Conservation (phyloP, 64 coral and sea anemone species). For the Pachyseris speciosa region DNA sequence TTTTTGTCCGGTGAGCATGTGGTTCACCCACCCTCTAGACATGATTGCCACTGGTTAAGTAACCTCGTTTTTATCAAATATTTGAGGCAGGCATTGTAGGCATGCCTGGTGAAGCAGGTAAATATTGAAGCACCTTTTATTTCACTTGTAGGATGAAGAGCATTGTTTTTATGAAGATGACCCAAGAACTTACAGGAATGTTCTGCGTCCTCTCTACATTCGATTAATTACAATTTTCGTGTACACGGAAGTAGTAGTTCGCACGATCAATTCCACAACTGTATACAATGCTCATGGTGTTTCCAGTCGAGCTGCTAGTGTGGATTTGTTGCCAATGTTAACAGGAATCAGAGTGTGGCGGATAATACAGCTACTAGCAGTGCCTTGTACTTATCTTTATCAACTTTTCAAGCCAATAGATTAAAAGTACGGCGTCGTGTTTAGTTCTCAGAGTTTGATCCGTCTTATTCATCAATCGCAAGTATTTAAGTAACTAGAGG, state of each 20-base stretch:
- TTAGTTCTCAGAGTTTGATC: not conserved
- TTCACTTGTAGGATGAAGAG: conserved; percentile 2
- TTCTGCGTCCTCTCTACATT: conserved; percentile 21
- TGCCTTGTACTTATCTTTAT: conserved; percentile 52
- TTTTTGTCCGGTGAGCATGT: too few relatives aligned
- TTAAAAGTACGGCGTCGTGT: not conserved
- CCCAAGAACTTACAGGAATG: not conserved
- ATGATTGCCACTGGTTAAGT: too few relatives aligned
- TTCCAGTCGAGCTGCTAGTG: not conserved
- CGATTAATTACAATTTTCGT: conserved; percentile 73
- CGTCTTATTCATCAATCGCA: not conserved
- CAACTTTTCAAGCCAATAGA: conserved; percentile 24
- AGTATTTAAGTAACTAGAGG: too few relatives aligned
- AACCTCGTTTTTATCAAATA: too few relatives aligned
- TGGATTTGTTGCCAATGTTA: conserved; percentile 20
- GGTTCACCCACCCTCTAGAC: too few relatives aligned
- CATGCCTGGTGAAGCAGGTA: not conserved
- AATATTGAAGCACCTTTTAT: not conserved
- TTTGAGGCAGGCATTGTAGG: too few relatives aligned
- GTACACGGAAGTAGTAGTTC: conserved; percentile 73
- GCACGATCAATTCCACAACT: conserved; percentile 54
- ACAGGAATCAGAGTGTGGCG: conserved; percentile 68
- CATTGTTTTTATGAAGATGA: not conserved
- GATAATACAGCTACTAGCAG: conserved; percentile 50
- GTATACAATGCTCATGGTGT: not conserved